Percentiles rank a stretch among this genome's conserved stretches.
phyloP scores from a whole-genome alignment of 2,113 vertebrate genomes.

The Montifringilla adamsi region DNA sequence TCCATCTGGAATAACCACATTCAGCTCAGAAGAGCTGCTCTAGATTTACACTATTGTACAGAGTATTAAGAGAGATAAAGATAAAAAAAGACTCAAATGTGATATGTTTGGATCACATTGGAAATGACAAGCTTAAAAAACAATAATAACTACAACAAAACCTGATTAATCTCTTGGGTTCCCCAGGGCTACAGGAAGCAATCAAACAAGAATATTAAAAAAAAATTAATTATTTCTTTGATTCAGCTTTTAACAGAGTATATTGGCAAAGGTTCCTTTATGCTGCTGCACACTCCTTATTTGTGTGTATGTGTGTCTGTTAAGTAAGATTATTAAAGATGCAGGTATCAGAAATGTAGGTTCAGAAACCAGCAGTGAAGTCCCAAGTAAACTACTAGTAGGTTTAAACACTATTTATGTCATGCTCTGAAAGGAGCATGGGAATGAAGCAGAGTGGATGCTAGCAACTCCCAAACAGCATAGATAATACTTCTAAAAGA shows the following conservation, averaged over 20 bases:
- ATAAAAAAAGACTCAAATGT: background rate
- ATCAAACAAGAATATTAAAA: background rate
- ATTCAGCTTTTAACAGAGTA: background rate
- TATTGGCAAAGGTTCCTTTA: background rate
- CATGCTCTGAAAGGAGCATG: background rate
- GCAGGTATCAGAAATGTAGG: background rate
- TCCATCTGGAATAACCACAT: background rate
- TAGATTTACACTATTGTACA: background rate
- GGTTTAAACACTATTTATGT: background rate
- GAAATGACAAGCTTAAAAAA: background rate
- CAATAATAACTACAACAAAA: background rate
- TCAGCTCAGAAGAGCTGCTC: background rate
- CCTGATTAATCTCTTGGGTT: background rate
- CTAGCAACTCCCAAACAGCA: background rate
- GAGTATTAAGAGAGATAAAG: background rate
- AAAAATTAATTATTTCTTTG: background rate
- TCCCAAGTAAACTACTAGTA: background rate
- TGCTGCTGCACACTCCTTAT: background rate
- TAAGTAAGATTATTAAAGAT: background rate
- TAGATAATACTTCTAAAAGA: background rate
- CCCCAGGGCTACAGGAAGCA: background rate
- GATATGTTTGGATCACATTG: background rate
- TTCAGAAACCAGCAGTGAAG: background rate
- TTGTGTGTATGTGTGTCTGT: background rate
- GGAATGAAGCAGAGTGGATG: background rate